Conservation (phyloP, 2,113 vertebrate species). For the Numenius arquata region DNA sequence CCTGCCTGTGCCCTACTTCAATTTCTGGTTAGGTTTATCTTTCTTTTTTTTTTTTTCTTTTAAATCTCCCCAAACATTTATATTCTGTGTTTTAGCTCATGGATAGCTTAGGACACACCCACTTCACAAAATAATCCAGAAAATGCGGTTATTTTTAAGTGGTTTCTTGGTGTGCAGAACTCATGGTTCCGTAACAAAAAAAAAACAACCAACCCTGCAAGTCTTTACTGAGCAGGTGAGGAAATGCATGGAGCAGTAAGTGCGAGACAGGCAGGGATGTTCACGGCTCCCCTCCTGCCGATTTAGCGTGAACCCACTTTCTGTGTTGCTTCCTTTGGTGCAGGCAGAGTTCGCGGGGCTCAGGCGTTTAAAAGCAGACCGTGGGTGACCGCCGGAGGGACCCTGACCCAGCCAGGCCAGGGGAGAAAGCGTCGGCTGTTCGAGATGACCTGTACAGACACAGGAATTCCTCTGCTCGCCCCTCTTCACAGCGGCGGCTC, state of each 20-base stretch:
- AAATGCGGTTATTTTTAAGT: neutral
- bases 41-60: neutral
- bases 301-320: fast-evolving
- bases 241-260: neutral
- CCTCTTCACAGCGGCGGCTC: neutral
- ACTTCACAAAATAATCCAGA: neutral
- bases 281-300: fast-evolving
- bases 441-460: neutral
- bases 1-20: neutral
- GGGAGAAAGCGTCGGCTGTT: neutral
- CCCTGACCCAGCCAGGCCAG: neutral
- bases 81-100: neutral
- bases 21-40: neutral
- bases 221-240: fast-evolving
- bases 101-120: neutral
- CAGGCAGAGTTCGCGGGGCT: neutral
- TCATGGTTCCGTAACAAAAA: neutral
- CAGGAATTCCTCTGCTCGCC: neutral
- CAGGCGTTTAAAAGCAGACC: neutral
- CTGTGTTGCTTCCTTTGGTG: neutral
- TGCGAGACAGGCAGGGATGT: neutral
- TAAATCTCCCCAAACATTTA: neutral
- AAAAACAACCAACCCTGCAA: too few relatives aligned
- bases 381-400: neutral
- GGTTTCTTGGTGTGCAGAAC: neutral